phyloP scores from a whole-genome alignment of 2,888 invertebrate genomes.

The Meloe dianella region DNA sequence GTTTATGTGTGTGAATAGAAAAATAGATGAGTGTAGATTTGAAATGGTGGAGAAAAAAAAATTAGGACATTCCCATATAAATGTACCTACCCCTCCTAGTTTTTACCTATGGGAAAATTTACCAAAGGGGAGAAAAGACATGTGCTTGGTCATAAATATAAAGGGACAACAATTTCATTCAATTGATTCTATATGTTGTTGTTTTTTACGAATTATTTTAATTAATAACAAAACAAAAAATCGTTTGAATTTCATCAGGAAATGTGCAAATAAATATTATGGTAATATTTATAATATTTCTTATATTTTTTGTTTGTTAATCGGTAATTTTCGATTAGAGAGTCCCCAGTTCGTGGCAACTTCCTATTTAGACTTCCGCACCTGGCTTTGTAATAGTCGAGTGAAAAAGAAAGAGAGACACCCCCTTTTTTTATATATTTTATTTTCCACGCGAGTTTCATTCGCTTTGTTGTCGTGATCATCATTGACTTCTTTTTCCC shows the following conservation, averaged over 20 bases:
- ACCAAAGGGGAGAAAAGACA: constrained; percentile 20
- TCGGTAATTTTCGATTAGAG: constrained; percentile 8
- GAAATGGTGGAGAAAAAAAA: constrained; percentile 32
- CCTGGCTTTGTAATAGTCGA: constrained; percentile 11
- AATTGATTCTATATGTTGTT: not conserved
- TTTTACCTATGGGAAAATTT: constrained; percentile 35
- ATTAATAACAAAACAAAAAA: not conserved
- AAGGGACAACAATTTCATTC: constrained; percentile 7
- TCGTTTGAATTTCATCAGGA: not conserved
- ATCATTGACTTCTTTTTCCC: constrained; percentile 3
- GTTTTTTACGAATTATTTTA: not conserved
- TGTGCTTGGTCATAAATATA: constrained; percentile 16
- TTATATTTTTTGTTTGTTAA: too few relatives aligned
- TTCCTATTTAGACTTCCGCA: constrained; percentile 17
- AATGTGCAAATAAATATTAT: not conserved
- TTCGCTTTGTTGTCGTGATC: constrained; percentile 14
- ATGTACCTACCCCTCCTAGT: constrained; percentile 14
- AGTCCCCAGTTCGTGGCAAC: not conserved
- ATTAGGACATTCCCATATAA: constrained; percentile 43
- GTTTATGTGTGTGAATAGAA: constrained; percentile 6
- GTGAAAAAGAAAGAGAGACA: not conserved
- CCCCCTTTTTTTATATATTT: constrained; percentile 10
- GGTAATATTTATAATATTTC: too few relatives aligned
- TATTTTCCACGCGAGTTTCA: constrained; percentile 15
- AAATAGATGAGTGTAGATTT: not conserved